Evolutionary conservation across 2,888 invertebrate species (phyloP), one percentile per base, ranked within the genome.

Genomic region (Corythucha ciliata): DNA sequence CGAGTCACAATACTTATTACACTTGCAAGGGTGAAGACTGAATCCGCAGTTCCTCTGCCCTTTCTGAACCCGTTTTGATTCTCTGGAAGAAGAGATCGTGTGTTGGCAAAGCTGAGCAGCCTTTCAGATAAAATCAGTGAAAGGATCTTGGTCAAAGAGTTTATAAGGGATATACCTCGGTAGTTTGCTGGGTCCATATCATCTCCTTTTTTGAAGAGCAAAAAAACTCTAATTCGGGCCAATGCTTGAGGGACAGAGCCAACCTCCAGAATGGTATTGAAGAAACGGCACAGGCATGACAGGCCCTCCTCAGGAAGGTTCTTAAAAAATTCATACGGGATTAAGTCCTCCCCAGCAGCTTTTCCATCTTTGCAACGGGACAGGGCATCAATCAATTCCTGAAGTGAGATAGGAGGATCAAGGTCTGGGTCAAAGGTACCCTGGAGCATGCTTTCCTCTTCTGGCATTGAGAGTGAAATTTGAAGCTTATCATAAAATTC

Each of bases 131-230:
- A 37, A 16, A 46, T 46, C 10, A 16, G 21, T n/a, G 46, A 14
- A 10, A 46, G 34, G 20, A 46, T 32, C 14, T 46, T 46, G 1
- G 21, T 34, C 7, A 46, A n/a, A 10, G 32, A 39, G 20, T 46
- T 46, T 34, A 46, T 20, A 18, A 46, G n/a, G 7, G 46, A 20
- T 20, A 46, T 46, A 12, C 46, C 46, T 18, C 46, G 5, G 12
- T 36, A 37, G 20, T 36, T 46, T 14, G n/a, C 10, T 14, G 4
- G 16, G 34, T 36, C 32, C 12, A 10, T 34, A 12, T 14, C 20
- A 22, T 34, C 21, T 32, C 46, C 46, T 34, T 46, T 46, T 32
- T 46, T 46, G 20, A 37, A 34, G 16, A 46, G 34, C 10, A 37
- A 10, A 37, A 46, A 32, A 32, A 34, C 18, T 3, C 7, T 36